Percentiles rank a stretch among this genome's conserved stretches.
Evolutionary conservation across 2,113 vertebrate species (phyloP).

Genomic region (Prietella phreatophila): DNA sequence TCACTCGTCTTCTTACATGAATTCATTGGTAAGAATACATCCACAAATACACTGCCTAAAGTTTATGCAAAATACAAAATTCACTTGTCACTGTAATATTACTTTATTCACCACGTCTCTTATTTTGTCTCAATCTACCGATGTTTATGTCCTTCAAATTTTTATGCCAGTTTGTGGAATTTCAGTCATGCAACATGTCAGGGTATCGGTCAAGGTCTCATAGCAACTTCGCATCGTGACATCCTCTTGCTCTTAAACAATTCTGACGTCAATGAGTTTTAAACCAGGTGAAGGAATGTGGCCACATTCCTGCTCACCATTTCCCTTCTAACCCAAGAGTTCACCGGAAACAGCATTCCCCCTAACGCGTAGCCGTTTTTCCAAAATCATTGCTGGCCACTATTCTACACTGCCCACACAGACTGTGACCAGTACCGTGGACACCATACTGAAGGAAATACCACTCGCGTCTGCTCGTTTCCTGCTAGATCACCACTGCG

Average conservation of each 20-base stretch:
- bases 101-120: not conserved
- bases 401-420: not conserved
- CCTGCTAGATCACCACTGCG: constrained; percentile 49
- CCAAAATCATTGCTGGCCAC: constrained; percentile 35
- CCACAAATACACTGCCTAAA: not conserved
- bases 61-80: not conserved
- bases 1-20: constrained; percentile 96
- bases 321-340: constrained; percentile 26
- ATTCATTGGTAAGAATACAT: constrained; percentile 83
- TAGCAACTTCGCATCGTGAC: not conserved
- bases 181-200: constrained; percentile 10
- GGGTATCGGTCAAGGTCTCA: constrained; percentile 29
- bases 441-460: constrained; percentile 63
- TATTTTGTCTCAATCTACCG: not conserved
- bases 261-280: constrained; percentile 42
- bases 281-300: constrained; percentile 35
- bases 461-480: constrained; percentile 60
- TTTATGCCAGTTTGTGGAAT: not conserved
- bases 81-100: not conserved
- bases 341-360: constrained; percentile 15
- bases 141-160: not conserved
- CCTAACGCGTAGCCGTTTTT: not conserved
- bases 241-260: constrained; percentile 30
- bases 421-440: not conserved
- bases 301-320: not conserved